Evolutionary conservation across 2,113 vertebrate species (phyloP), one percentile per base, ranked within the genome.

Genomic region (Leptosomus discolor): DNA sequence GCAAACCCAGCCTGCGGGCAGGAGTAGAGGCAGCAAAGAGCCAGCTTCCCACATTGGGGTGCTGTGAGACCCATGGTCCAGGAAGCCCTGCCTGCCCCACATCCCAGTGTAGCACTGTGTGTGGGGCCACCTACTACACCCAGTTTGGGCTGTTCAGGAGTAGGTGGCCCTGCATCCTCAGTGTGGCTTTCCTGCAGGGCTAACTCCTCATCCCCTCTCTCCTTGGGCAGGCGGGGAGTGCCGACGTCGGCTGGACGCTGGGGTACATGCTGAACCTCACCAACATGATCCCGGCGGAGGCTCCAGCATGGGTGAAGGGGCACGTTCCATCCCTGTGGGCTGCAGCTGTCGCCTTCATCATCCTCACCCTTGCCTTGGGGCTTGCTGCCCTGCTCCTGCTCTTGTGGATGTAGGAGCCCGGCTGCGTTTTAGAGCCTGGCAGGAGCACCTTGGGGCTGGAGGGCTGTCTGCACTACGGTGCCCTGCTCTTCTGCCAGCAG

Each of bases 261-360:
- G 99, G 99, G 57, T 99, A 99, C 98, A 99, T 99, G 99, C 98
- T 99, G 64, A 99, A 97, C 93, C 95, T 99, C 86, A 99, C 99
- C 88, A 98, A 98, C 91, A 93, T 98, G 96, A 92, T 99, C 94
- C 99, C 99, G 0, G 97, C 97, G 0, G 98, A 99, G 92, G 88
- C 36, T 4, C 96, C 96, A 0, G 67, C 1, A 1, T 15, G 58
- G 53, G 50, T 97, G 81, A 99, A 98, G 96, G 98, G 98, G 0
- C 94, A 98, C 4, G 34, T 46, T 9, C 82, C 92, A 5, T 93
- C 92, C 14, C 67, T 98, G 8, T 99, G 99, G 99, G 96, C 76
- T 17, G 94, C 95, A 0, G 97, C 98, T 1, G 2, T 99, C 8
- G 50, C 96, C 70, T 98, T 99, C 67, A 96, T 98, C 15, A 92